Evolutionary conservation across 2,888 invertebrate genomes (phyloP).

Genomic region (Bembecia ichneumoniformis): DNA sequence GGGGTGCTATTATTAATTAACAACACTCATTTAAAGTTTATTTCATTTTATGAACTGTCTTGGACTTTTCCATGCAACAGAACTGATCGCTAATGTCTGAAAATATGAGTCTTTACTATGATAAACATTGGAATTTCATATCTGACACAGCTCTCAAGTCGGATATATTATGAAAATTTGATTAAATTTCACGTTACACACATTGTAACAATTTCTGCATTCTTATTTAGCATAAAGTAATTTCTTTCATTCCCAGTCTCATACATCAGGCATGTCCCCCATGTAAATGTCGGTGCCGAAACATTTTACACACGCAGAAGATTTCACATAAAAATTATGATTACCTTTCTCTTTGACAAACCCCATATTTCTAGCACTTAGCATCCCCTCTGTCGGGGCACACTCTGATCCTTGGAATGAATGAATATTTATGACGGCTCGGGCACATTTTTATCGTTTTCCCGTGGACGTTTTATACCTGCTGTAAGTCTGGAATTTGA

Average conservation of each 20-base stretch:
- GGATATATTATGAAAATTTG: not conserved
- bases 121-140: too few relatives aligned
- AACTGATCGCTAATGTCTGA: too few relatives aligned
- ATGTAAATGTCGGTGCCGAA: slow-evolving; percentile 21
- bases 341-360: slow-evolving; percentile 51
- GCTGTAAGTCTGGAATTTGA: slow-evolving; percentile 33
- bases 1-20: too few relatives aligned
- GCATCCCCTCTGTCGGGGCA: slow-evolving; percentile 22
- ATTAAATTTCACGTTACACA: slow-evolving; percentile 1
- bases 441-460: slow-evolving; percentile 53
- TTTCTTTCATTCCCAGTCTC: slow-evolving; percentile 22
- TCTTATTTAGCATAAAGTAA: slow-evolving; percentile 8
- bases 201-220: slow-evolving; percentile 5
- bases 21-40: too few relatives aligned
- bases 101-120: too few relatives aligned
- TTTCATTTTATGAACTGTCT: too few relatives aligned
- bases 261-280: slow-evolving; percentile 17
- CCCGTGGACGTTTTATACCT: slow-evolving; percentile 33
- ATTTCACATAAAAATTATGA: slow-evolving; percentile 55
- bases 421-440: slow-evolving; percentile 61
- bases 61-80: too few relatives aligned
- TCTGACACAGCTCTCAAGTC: too few relatives aligned
- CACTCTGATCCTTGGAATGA: slow-evolving; percentile 18
- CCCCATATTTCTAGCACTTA: slow-evolving; percentile 51
- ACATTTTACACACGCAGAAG: slow-evolving; percentile 20